A percentile compares a stretch with the other conserved stretches of the same genome.
Conservation (phyloP, 2,888 invertebrate species). For the Apotomis turbidana region DNA sequence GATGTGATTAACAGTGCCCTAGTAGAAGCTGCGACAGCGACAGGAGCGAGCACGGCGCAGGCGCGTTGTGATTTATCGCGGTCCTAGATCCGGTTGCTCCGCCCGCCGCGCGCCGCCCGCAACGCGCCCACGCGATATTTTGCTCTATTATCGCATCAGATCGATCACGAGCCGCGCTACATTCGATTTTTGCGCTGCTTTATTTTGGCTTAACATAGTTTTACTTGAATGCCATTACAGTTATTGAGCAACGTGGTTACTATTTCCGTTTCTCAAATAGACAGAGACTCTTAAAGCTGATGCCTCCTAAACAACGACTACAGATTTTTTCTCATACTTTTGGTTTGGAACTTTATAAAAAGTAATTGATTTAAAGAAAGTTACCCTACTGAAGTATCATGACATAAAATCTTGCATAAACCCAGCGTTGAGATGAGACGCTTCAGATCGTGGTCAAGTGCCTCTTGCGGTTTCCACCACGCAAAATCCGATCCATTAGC, state of each 20-base stretch:
- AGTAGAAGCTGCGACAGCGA: constrained; percentile 18
- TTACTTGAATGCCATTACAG: constrained; percentile 18
- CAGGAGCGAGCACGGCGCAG: constrained; percentile 44
- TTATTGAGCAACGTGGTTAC: constrained; percentile 2
- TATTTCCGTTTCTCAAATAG: neutral
- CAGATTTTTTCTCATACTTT: no score
- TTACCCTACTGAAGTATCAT: neutral
- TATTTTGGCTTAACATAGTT: constrained; percentile 46
- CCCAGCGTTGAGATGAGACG: neutral
- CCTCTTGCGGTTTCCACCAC: constrained; percentile 53
- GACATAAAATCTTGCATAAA: neutral
- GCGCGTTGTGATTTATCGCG: constrained; percentile 71
- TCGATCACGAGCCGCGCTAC: constrained; percentile 67
- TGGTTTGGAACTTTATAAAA: no score
- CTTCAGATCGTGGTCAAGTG: constrained; percentile 53
- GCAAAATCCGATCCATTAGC: neutral
- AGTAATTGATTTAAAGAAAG: neutral
- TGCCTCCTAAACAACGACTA: no score
- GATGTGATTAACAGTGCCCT: constrained; percentile 3
- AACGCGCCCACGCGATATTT: constrained; percentile 74
- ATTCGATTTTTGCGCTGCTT: constrained; percentile 56
- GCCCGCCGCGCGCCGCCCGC: constrained; percentile 50
- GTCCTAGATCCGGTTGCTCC: constrained; percentile 77
- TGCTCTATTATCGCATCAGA: constrained; percentile 75
- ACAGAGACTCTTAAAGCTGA: no score